Evolutionary conservation across 1,140 invertebrate species (phyloP).

Genomic region (Drosophila erecta): DNA sequence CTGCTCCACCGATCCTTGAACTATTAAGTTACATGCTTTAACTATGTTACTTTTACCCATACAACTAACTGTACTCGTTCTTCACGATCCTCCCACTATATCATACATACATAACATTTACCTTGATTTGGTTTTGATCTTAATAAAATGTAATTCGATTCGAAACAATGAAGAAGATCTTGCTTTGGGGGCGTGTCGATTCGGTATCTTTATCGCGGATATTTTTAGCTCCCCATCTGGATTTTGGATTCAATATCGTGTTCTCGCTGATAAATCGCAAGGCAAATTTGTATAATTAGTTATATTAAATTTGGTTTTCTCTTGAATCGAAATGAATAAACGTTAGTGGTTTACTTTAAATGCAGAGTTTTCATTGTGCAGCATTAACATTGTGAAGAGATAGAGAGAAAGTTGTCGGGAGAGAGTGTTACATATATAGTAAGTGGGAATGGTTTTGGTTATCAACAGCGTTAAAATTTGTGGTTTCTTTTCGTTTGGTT

Average conservation of each 20-base stretch:
- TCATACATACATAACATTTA: constrained; percentile 74
- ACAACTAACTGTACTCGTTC: constrained; percentile 72
- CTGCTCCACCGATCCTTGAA: constrained; percentile 56
- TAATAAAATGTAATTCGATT: constrained; percentile 51
- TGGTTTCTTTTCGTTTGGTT: constrained; percentile 47
- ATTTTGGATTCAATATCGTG: constrained; percentile 28
- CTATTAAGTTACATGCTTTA: constrained; percentile 76
- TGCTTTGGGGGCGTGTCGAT: constrained; percentile 30
- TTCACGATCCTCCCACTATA: constrained; percentile 51
- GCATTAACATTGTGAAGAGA: constrained; percentile 80
- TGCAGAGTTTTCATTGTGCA: constrained; percentile 83
- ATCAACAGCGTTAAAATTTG: constrained; percentile 67
- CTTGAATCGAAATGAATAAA: constrained; percentile 72
- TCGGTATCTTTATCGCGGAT: constrained; percentile 23
- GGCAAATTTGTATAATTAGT: constrained; percentile 51
- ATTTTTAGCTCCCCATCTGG: constrained; percentile 13
- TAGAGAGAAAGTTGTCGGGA: constrained; percentile 66
- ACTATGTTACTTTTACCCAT: constrained; percentile 74
- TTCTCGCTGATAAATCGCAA: constrained; percentile 53
- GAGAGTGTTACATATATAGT: constrained; percentile 54
- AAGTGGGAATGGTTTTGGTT: constrained; percentile 67
- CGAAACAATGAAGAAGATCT: constrained; percentile 38
- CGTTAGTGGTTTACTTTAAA: constrained; percentile 69
- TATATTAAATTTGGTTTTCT: constrained; percentile 41
- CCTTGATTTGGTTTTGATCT: constrained; percentile 32